These are phyloP conservation scores for Ceraclea dissimilis DNA, from an alignment of 2,888 invertebrate genomes.

Conservation along the genomic window DNA sequence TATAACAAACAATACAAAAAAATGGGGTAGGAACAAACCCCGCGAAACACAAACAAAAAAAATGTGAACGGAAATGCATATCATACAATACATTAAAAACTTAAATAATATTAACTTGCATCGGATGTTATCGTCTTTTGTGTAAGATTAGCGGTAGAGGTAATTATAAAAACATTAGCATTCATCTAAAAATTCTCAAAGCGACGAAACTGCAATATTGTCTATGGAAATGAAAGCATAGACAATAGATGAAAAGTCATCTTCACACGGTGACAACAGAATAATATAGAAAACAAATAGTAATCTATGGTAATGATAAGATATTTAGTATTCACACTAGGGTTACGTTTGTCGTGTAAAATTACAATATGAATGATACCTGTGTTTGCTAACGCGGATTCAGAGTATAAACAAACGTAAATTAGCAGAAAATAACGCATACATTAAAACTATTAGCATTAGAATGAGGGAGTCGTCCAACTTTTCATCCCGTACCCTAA, in stretches of 20 bases:
- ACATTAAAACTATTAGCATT: background rate
- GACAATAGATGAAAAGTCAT: slow-evolving; percentile 1
- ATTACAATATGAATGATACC: background rate
- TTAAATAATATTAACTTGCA: too few relatives aligned
- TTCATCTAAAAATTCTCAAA: too few relatives aligned
- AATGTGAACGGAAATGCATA: too few relatives aligned
- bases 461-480: background rate
- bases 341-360: background rate
- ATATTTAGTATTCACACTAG: background rate
- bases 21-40: too few relatives aligned
- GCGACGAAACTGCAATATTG: too few relatives aligned
- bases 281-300: background rate
- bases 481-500: background rate
- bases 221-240: background rate
- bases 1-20: too few relatives aligned
- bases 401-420: background rate
- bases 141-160: too few relatives aligned
- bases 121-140: too few relatives aligned
- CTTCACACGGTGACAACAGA: background rate
- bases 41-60: too few relatives aligned
- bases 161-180: too few relatives aligned
- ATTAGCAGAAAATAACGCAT: background rate
- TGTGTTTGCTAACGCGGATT: background rate
- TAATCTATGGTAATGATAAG: background rate
- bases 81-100: too few relatives aligned